Evolutionary conservation across 1,140 invertebrate species (phyloP).

Genomic region (Halyomorpha halys): DNA sequence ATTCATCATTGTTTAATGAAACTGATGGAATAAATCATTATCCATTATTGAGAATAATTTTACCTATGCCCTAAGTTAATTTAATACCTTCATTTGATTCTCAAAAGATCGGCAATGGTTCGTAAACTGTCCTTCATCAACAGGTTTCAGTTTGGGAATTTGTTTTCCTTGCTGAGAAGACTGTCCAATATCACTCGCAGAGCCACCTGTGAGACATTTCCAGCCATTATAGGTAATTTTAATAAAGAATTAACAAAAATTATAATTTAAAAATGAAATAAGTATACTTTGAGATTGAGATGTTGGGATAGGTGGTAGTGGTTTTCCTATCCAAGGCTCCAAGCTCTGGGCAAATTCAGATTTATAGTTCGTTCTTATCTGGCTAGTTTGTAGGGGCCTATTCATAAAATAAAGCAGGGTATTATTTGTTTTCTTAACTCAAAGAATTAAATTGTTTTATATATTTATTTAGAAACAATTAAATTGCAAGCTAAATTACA

Average conservation of each 20-base stretch:
- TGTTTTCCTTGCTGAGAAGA: conserved; percentile 14
- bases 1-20: no score
- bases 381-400: conserved; percentile 45
- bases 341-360: conserved; percentile 51
- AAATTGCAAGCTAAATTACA: conserved; percentile 31
- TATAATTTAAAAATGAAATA: not conserved
- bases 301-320: conserved; percentile 17
- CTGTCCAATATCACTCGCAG: not conserved
- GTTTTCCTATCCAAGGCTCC: conserved; percentile 47
- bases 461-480: not conserved
- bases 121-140: conserved; percentile 49
- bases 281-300: conserved; percentile 5
- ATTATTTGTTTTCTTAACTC: not conserved
- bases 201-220: not conserved
- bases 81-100: conserved; percentile 44
- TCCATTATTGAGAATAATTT: not conserved
- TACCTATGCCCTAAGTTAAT: not conserved
- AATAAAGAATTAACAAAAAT: not conserved
- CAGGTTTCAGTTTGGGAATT: conserved; percentile 35
- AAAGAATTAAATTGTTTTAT: not conserved
- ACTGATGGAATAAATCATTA: not conserved
- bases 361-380: conserved; percentile 52
- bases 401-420: conserved; percentile 24
- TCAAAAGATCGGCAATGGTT: conserved; percentile 53
- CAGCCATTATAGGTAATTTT: not conserved